Conservation (phyloP, 2,113 vertebrate genomes). For the Mohoua ochrocephala region DNA sequence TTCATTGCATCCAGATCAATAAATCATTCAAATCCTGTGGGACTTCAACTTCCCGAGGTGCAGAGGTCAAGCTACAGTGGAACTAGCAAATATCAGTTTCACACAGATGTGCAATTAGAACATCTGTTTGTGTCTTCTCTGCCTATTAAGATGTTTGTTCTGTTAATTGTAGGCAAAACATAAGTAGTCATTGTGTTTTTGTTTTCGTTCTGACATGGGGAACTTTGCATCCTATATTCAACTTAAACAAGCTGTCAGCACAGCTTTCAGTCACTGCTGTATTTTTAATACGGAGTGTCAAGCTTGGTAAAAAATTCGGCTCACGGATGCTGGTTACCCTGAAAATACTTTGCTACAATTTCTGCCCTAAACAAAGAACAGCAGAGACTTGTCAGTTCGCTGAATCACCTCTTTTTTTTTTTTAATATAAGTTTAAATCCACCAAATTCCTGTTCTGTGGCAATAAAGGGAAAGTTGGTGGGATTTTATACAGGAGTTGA, state of each 20-base stretch:
- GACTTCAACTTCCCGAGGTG: conserved; percentile 56
- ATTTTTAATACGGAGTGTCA: background rate
- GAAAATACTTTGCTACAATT: background rate
- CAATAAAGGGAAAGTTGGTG: background rate
- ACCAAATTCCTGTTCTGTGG: background rate
- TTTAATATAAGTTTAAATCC: background rate
- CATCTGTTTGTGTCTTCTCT: conserved; percentile 72
- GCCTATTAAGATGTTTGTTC: conserved; percentile 69
- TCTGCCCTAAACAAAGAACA: background rate
- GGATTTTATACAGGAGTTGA: background rate
- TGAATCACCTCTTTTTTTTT: background rate
- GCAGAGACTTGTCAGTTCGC: background rate
- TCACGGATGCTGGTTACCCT: background rate
- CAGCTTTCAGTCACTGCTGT: background rate
- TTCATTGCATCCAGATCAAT: conserved; percentile 63
- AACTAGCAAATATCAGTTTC: conserved; percentile 64
- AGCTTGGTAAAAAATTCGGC: background rate
- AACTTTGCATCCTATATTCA: conserved; percentile 34
- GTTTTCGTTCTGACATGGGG: conserved; percentile 38
- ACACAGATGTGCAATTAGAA: conserved; percentile 65
- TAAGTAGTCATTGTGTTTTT: conserved; percentile 29
- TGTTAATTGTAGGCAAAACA: conserved; percentile 66
- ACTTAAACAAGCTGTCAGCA: conserved; percentile 34
- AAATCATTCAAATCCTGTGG: conserved; percentile 64
- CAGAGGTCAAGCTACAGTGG: conserved; percentile 67